These are phyloP conservation scores for Atrichornis clamosus DNA, from an alignment of 2,113 vertebrate species.

Conservation along the genomic window DNA sequence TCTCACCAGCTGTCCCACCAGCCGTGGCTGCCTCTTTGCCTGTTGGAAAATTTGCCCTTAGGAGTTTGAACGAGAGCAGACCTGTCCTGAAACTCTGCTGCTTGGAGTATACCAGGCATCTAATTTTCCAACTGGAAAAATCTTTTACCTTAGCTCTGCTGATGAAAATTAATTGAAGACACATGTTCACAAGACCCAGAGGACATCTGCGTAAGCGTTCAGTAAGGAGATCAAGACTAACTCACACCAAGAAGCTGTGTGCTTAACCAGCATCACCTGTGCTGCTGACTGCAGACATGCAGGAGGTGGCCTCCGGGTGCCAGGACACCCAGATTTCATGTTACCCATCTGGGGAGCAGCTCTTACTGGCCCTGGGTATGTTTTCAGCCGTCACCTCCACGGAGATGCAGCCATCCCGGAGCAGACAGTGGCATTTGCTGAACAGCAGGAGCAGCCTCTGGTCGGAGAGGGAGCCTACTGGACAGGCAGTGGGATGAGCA, in stretches of 20 bases:
- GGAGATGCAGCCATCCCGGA: background rate
- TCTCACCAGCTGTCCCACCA: background rate
- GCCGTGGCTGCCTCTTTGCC: background rate
- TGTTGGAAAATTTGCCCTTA: background rate
- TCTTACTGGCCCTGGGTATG: background rate
- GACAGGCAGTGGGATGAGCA: background rate
- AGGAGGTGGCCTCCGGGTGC: background rate
- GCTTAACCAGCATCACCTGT: constrained; percentile 34
- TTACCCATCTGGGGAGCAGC: background rate
- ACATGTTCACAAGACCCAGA: constrained; percentile 16
- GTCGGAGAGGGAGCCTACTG: background rate
- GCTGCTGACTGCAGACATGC: background rate
- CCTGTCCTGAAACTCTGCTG: background rate
- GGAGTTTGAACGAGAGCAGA: background rate
- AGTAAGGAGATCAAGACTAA: constrained; percentile 39
- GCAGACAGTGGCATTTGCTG: background rate
- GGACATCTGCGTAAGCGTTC: constrained; percentile 34
- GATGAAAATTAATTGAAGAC: constrained; percentile 41
- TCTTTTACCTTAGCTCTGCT: background rate
- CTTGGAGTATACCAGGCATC: background rate
- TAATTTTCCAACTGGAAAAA: constrained; percentile 29
- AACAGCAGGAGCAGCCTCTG: background rate
- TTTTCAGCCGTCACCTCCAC: rapidly evolving
- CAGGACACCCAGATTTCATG: background rate
- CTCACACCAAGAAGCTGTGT: constrained; percentile 6